Conservation (phyloP, 2,113 vertebrate genomes). For the Boulengerochromis microlepis region DNA sequence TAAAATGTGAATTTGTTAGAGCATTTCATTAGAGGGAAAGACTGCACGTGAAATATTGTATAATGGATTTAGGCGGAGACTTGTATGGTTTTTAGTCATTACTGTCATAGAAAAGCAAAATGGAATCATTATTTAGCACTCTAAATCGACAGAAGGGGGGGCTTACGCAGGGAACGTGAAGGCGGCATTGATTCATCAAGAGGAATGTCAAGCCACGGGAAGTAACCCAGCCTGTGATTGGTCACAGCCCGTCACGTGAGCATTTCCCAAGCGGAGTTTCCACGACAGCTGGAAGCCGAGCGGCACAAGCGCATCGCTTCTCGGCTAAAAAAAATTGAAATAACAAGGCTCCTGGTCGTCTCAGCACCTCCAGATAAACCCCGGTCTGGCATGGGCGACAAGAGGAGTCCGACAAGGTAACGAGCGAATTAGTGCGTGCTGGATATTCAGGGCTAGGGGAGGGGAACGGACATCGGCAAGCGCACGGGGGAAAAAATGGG, state of each 20-base stretch:
- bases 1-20: neutral
- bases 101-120: neutral
- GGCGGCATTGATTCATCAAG: constrained; percentile 46
- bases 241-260: constrained; percentile 74
- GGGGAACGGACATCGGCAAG: constrained; percentile 47
- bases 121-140: neutral
- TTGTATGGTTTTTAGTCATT: neutral
- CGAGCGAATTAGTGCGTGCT: neutral
- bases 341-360: constrained; percentile 50
- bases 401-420: constrained; percentile 98
- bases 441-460: constrained; percentile 5
- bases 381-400: constrained; percentile 88
- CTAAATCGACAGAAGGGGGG: neutral
- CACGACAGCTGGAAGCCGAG: constrained; percentile 86
- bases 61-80: neutral
- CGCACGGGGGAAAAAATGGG: constrained; percentile 34
- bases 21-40: neutral
- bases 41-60: too few species aligned
- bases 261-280: constrained; percentile 77
- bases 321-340: constrained; percentile 42
- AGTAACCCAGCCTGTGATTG: constrained; percentile 71
- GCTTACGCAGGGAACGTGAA: constrained; percentile 4
- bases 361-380: constrained; percentile 48
- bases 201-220: constrained; percentile 65
- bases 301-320: constrained; percentile 70